Conservation (phyloP, 1,140 invertebrate species). For the Pemphigus obesinymphae region DNA sequence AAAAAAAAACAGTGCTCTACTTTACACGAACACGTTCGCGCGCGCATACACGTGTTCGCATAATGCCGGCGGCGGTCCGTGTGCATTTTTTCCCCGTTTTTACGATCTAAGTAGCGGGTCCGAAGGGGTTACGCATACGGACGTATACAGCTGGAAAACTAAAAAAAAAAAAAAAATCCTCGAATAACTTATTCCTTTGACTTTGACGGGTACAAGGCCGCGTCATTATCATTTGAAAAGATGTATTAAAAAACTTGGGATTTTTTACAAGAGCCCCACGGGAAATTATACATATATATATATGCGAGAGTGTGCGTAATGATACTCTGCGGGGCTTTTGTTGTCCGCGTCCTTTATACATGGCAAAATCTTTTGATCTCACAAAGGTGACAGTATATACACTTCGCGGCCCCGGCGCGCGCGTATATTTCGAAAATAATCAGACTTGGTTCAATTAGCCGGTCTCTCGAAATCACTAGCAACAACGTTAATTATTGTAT, state of each 20-base stretch:
- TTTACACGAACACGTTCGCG: constrained; percentile 9
- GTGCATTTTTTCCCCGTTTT: constrained; percentile 1
- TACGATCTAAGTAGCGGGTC: neutral
- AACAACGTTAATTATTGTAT: constrained; percentile 33
- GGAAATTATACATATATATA: neutral
- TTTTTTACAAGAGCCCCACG: constrained; percentile 21
- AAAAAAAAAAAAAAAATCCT: constrained; percentile 41
- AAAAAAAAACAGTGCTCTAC: neutral
- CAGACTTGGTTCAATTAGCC: constrained; percentile 38
- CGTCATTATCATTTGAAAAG: constrained; percentile 36
- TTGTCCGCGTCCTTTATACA: neutral
- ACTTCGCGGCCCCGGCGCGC: neutral
- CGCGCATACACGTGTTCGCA: neutral
- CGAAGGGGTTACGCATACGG: constrained; percentile 3
- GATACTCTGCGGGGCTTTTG: constrained; percentile 19
- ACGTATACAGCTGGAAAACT: neutral
- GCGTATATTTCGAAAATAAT: constrained; percentile 37
- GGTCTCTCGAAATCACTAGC: constrained; percentile 24
- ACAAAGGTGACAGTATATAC: constrained; percentile 27
- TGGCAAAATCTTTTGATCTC: constrained; percentile 19
- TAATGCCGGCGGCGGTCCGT: neutral
- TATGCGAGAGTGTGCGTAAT: neutral
- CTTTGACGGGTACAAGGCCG: constrained; percentile 20
- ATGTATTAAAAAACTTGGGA: constrained; percentile 37
- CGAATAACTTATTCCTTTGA: constrained; percentile 39